phyloP scores from a whole-genome alignment of 2,888 invertebrate species.

The Ischnura elegans region DNA sequence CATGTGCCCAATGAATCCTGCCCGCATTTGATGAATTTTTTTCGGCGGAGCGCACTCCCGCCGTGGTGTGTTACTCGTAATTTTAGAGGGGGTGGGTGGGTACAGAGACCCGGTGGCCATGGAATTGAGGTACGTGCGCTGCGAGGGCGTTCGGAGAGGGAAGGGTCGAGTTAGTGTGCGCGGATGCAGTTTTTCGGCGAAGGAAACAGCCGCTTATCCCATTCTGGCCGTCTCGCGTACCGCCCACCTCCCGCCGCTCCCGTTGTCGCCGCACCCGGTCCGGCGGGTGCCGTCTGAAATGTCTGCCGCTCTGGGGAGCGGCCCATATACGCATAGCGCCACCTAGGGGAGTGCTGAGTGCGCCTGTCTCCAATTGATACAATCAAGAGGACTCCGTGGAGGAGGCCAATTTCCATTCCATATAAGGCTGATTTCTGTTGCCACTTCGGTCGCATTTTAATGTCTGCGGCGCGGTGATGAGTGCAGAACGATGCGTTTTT shows the following conservation, averaged over 20 bases:
- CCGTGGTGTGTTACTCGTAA: neutral
- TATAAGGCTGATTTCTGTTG: no score
- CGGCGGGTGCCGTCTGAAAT: no score
- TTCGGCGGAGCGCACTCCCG: neutral
- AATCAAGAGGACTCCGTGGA: no score
- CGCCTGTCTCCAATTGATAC: no score
- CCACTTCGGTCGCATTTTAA: no score
- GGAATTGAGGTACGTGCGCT: neutral
- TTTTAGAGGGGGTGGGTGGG: neutral
- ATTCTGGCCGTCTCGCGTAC: neutral
- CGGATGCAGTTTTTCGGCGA: conserved; percentile 30
- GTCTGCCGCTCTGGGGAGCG: no score
- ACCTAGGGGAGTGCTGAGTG: no score
- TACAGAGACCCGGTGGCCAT: no score
- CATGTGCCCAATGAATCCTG: neutral
- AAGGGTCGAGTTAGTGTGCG: neutral
- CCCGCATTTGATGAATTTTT: neutral
- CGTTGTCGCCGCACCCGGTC: neutral
- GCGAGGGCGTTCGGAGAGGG: neutral
- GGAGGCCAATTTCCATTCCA: no score
- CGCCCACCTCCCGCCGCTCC: neutral
- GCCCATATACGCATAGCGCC: no score
- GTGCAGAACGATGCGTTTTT: no score
- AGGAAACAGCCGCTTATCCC: conserved; percentile 19
- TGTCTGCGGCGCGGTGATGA: no score